A percentile compares a stretch with the other conserved stretches of the same genome.
Evolutionary conservation across 2,888 invertebrate species (phyloP).

Genomic region (Platyscelio sp.): DNA sequence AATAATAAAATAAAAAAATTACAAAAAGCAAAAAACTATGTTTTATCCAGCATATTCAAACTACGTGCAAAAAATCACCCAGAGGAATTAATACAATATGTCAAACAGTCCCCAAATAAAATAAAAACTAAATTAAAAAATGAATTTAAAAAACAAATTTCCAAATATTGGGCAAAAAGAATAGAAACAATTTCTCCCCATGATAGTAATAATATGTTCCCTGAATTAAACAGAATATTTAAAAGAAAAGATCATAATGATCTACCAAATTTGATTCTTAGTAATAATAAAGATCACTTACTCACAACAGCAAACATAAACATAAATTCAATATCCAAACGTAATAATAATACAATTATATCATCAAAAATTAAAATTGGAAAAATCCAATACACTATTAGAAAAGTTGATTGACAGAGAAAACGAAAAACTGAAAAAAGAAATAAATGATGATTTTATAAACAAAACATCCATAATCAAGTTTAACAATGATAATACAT

Average conservation of each 20-base stretch:
- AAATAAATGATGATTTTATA: too few species aligned
- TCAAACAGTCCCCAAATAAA: not conserved
- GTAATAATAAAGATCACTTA: not conserved
- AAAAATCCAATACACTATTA: too few species aligned
- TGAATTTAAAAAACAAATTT: not conserved
- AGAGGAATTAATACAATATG: too few species aligned
- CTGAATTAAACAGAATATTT: conserved; percentile 22
- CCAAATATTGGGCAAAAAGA: conserved; percentile 23
- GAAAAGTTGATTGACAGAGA: too few species aligned
- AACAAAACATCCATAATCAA: not conserved
- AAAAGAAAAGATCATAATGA: not conserved
- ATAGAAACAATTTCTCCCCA: not conserved
- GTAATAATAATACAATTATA: too few species aligned
- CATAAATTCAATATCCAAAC: not conserved
- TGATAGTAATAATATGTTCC: conserved; percentile 16
- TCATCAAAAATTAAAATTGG: too few species aligned
- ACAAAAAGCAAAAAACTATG: too few species aligned
- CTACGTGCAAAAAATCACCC: too few species aligned
- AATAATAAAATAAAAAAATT: not conserved
- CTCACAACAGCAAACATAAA: not conserved
- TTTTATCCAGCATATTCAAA: too few species aligned
- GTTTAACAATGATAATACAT: too few species aligned
- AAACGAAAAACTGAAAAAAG: too few species aligned
- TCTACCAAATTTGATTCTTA: too few species aligned
- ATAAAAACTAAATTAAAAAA: not conserved